A percentile compares a stretch with the other conserved stretches of the same genome.
These are phyloP conservation scores for Pseudotriccus pelzelni DNA, from an alignment of 2,797 vertebrate genomes.

Conservation along the genomic window DNA sequence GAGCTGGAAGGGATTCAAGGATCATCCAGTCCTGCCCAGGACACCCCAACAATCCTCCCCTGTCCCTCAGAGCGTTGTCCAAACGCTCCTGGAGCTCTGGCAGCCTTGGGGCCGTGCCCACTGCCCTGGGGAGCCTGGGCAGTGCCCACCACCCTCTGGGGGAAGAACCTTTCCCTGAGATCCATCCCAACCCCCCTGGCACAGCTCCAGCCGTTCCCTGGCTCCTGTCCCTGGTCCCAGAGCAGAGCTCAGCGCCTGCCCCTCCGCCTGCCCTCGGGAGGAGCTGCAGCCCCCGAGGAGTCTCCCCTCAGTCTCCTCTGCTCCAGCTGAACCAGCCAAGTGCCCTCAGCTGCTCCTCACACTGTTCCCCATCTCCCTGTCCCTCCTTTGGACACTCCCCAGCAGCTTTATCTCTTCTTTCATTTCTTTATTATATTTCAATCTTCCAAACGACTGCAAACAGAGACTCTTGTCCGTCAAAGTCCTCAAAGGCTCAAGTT, in stretches of 20 bases:
- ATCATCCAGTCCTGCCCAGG: accelerated
- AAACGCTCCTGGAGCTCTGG: not conserved
- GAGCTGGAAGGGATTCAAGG: not conserved
- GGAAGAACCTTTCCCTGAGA: not conserved
- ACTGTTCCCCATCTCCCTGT: not conserved
- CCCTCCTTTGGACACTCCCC: not conserved
- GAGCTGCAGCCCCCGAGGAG: not conserved
- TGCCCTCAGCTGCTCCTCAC: not conserved
- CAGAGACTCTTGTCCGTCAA: accelerated
- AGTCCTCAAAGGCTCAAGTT: not conserved
- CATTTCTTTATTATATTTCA: not conserved
- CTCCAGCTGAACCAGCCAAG: not conserved
- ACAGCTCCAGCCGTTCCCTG: not conserved
- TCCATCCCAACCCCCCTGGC: not conserved
- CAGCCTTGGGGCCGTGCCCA: not conserved
- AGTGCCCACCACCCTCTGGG: not conserved
- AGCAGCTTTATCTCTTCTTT: not conserved
- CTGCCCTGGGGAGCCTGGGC: not conserved
- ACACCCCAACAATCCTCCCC: not conserved
- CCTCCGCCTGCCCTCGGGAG: not conserved
- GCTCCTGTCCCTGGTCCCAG: not conserved
- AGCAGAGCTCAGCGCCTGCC: not conserved
- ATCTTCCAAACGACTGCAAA: not conserved
- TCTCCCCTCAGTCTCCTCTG: not conserved
- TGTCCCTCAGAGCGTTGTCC: not conserved